Conservation (phyloP, 2,888 invertebrate species). For the Andrena marginata region DNA sequence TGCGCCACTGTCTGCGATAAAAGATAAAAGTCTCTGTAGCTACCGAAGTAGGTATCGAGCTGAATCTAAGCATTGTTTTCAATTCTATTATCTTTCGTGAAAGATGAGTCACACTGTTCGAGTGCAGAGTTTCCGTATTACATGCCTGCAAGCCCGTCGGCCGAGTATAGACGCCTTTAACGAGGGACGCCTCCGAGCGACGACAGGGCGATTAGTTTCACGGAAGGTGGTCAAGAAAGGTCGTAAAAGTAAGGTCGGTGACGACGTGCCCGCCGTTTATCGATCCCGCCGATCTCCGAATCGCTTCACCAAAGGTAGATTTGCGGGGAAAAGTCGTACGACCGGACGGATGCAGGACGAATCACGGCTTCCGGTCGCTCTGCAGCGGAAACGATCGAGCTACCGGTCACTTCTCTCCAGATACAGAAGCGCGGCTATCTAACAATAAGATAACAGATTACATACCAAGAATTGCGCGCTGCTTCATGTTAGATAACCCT, state of each 20-base stretch:
- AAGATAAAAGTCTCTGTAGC: no score
- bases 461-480: conserved; percentile 54
- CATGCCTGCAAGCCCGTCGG: background rate
- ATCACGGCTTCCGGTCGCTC: conserved; percentile 48
- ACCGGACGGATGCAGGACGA: conserved; percentile 51
- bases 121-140: background rate
- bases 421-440: conserved; percentile 30
- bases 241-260: conserved; percentile 59
- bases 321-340: conserved; percentile 46
- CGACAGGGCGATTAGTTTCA: conserved; percentile 74
- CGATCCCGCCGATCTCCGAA: conserved; percentile 48
- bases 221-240: conserved; percentile 67
- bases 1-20: no score
- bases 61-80: background rate
- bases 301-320: conserved; percentile 47
- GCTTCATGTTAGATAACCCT: conserved; percentile 51
- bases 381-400: conserved; percentile 53
- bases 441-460: conserved; percentile 48
- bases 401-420: conserved; percentile 38
- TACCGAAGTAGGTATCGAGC: no score
- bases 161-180: conserved; percentile 32
- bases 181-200: conserved; percentile 65
- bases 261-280: conserved; percentile 43
- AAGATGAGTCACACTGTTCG: background rate
- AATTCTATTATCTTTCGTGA: background rate